These are phyloP conservation scores for Geotria australis DNA, from an alignment of 2,797 vertebrate genomes.

Conservation along the genomic window DNA sequence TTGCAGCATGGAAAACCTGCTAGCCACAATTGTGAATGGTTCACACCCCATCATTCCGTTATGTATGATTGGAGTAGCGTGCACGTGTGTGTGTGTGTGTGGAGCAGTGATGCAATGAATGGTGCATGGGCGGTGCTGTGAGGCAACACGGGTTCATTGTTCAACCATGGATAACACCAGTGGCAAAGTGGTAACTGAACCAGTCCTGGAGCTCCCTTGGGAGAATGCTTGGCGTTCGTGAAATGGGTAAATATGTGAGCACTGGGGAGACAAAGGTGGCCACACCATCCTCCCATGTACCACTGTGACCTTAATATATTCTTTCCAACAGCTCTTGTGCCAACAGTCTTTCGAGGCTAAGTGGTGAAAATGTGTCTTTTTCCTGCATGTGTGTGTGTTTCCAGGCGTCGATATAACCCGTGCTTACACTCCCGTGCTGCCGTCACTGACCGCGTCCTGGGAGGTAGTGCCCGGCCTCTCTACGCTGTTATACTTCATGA, in stretches of 20 bases:
- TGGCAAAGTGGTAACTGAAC: too few relatives aligned
- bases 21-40: too few relatives aligned
- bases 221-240: not conserved
- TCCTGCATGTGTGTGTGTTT: constrained; percentile 3
- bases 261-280: not conserved
- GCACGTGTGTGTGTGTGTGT: too few relatives aligned
- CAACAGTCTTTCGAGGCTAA: not conserved
- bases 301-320: not conserved
- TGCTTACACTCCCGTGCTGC: constrained; percentile 54
- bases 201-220: too few relatives aligned
- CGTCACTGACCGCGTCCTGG: constrained; percentile 15
- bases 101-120: too few relatives aligned
- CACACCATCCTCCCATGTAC: not conserved
- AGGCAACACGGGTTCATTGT: too few relatives aligned
- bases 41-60: too few relatives aligned
- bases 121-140: too few relatives aligned
- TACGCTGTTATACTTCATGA: constrained; percentile 45
- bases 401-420: constrained; percentile 46
- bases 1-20: too few relatives aligned
- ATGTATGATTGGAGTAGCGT: too few relatives aligned
- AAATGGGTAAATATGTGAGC: too few relatives aligned
- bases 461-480: constrained; percentile 6
- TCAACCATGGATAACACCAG: too few relatives aligned
- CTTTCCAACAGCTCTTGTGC: not conserved
- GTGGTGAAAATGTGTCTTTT: not conserved